A percentile compares a stretch with the other conserved stretches of the same genome.
Evolutionary conservation across 2,113 vertebrate genomes (phyloP).

Genomic region (Ochotona curzoniae): DNA sequence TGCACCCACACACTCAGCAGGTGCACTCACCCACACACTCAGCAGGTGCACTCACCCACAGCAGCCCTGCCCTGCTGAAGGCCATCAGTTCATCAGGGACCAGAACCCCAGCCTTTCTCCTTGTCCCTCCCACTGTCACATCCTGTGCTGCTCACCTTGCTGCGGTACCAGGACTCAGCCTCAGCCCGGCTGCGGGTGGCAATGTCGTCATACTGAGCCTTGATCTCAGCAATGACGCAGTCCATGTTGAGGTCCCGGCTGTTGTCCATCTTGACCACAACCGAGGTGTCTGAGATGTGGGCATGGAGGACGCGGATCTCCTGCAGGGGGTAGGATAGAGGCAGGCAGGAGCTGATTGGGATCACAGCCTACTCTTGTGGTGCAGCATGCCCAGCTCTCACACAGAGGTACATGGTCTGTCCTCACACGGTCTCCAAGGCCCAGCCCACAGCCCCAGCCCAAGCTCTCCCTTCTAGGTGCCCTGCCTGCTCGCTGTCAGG

Average conservation of each 20-base stretch:
- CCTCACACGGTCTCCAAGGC: background rate
- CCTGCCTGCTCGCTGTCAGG: background rate
- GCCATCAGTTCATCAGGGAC: too few species aligned
- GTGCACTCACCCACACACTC: background rate
- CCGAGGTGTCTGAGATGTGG: conserved; percentile 45
- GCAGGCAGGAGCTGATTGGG: conserved; percentile 86
- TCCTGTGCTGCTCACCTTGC: background rate
- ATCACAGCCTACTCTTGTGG: conserved; percentile 70
- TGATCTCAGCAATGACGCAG: background rate
- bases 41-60: too few species aligned
- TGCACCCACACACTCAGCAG: background rate
- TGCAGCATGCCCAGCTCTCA: too few species aligned
- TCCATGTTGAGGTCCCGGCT: conserved; percentile 52
- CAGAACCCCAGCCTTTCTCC: background rate
- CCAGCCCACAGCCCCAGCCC: background rate
- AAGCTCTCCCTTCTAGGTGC: background rate
- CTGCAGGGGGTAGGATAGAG: conserved; percentile 51
- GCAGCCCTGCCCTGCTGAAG: background rate
- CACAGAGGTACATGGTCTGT: too few species aligned
- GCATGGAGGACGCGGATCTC: conserved; percentile 26
- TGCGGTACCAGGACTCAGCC: background rate
- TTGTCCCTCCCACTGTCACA: background rate
- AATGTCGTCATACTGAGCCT: background rate
- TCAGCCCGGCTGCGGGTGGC: background rate
- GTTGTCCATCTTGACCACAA: conserved; percentile 23